Conservation (phyloP, 53 echinoderm and acorn worm genomes). For the Apostichopus leukothele region DNA sequence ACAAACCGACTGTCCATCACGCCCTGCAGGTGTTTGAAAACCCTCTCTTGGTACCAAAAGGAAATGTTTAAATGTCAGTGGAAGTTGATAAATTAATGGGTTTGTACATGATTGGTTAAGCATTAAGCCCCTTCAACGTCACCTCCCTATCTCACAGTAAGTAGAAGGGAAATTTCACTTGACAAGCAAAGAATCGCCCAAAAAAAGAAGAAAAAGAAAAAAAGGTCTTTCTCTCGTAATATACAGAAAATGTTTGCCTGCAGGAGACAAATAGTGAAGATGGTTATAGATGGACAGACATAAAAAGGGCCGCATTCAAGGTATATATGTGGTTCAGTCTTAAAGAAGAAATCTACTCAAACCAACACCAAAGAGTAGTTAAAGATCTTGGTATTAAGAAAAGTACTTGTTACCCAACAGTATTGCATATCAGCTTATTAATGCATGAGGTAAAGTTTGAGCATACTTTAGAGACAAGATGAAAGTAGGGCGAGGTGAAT, state of each 20-base stretch:
- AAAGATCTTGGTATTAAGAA: too few species aligned
- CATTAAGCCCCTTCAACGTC: not conserved
- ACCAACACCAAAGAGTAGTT: too few species aligned
- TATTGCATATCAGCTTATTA: too few species aligned
- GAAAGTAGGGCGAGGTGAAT: too few species aligned
- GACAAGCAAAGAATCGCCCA: too few species aligned
- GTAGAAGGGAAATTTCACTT: not conserved
- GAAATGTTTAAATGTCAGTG: too few species aligned
- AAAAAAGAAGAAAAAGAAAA: too few species aligned
- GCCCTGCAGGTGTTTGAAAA: constrained; percentile 4
- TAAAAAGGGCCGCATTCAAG: not conserved
- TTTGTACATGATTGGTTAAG: constrained; percentile 25
- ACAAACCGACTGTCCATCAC: not conserved
- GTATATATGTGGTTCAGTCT: not conserved
- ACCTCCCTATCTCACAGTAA: not conserved
- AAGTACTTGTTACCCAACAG: too few species aligned
- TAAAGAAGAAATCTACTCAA: not conserved
- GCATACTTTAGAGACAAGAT: too few species aligned
- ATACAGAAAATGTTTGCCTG: too few species aligned
- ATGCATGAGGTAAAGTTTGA: too few species aligned
- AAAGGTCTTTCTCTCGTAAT: not conserved
- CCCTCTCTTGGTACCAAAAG: too few species aligned
- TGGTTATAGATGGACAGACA: constrained; percentile 5
- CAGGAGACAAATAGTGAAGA: not conserved
- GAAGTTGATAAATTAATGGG: constrained; percentile 32